Evolutionary conservation across 2,113 vertebrate species (phyloP), one percentile per base, ranked within the genome.

Genomic region (Myrmecophaga tridactyla): DNA sequence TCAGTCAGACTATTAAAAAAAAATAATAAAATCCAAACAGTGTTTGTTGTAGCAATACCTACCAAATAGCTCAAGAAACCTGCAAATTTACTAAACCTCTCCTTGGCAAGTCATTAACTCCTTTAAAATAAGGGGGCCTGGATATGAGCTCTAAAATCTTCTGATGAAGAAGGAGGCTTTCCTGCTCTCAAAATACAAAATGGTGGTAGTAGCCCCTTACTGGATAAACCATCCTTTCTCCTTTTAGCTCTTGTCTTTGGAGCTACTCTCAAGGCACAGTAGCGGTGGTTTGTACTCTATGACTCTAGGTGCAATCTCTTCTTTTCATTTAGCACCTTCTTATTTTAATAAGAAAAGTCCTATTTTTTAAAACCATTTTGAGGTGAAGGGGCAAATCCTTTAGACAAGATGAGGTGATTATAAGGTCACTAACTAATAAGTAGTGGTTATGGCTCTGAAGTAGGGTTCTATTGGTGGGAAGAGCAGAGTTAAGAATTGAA

Each of bases 1-100:
- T 87, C 92, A 83, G 75, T 97, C 67, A 15, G 73, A 86, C 0
- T 87, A 76, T 78, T 51, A 5, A 63, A 82, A 78, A 51, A 41
- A 77, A 81, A 60, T 21, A 29, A 94, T 96, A 23, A 86, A 90
- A 96, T 97, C n/a, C 65, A 3, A 90, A 31, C 56, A 73, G 39
- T 88, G 88, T 92, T 89, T 80, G 69, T 91, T 70, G 95, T 0
- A 96, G 76, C 92, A 96, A 87, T 43, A 82, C 58, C 12, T 82
- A 36, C 39, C 0, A 72, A 69, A 58, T 63, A 62, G 53, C 43
- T 92, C 83, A 85, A 12, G 43, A 29, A 90, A 72, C 91, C 62
- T 96, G 87, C 58, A 95, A 93, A 84, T 72, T 83, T 29, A 82
- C 43, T 56, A 12, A 25, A 76, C 72, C 8, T 43, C 56, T 82